A percentile compares a stretch with the other conserved stretches of the same genome.
Conservation (phyloP, 2,797 vertebrate species). For the Staurois parvus region DNA sequence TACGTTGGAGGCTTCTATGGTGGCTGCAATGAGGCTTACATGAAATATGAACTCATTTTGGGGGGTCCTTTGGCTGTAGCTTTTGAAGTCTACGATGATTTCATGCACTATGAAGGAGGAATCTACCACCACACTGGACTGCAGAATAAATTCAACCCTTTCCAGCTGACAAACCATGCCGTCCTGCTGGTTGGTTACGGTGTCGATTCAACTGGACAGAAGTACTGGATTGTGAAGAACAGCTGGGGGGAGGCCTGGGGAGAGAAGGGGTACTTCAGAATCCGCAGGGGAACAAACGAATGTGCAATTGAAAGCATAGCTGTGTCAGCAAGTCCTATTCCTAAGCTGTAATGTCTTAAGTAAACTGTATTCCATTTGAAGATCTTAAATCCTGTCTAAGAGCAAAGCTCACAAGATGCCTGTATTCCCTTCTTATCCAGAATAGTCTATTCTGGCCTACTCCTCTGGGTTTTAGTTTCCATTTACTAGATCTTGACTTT, state of each 20-base stretch:
- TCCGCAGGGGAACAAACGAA: constrained; percentile 89
- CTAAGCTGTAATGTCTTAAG: constrained; percentile 62
- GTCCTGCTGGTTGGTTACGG: constrained; percentile 94
- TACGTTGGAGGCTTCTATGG: constrained; percentile 97
- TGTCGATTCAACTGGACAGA: constrained; percentile 80
- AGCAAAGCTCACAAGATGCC: not conserved
- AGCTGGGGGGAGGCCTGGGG: constrained; percentile 93
- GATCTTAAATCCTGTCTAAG: not conserved
- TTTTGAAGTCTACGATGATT: constrained; percentile 92
- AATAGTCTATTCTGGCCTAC: no score
- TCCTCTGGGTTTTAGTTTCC: no score
- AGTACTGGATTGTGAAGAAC: constrained; percentile 96
- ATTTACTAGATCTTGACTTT: no score
- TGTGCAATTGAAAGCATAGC: constrained; percentile 94
- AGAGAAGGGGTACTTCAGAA: constrained; percentile 90
- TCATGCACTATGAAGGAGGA: constrained; percentile 85
- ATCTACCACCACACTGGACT: constrained; percentile 94
- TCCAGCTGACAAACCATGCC: constrained; percentile 94
- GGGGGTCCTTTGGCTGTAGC: constrained; percentile 83
- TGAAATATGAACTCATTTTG: constrained; percentile 90
- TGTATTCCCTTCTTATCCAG: not conserved
- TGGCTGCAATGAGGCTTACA: constrained; percentile 90
- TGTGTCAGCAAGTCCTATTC: constrained; percentile 83
- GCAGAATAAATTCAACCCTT: constrained; percentile 85
- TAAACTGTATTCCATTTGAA: not conserved